Conservation (phyloP, 2,113 vertebrate genomes). For the Haemorhous mexicanus region DNA sequence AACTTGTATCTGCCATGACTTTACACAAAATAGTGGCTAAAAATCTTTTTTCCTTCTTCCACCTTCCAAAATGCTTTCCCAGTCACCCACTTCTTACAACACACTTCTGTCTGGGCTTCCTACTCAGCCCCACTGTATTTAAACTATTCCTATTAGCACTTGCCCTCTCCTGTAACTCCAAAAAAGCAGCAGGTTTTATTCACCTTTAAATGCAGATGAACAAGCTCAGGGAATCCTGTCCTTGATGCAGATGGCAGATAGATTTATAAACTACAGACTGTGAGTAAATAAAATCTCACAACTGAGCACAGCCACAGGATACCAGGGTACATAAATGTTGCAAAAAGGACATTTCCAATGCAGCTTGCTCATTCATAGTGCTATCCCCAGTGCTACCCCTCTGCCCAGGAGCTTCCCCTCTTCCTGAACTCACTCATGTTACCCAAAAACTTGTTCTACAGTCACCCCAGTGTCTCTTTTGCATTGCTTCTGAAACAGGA, state of each 20-base stretch:
- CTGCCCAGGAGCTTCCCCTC: not conserved
- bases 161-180: not conserved
- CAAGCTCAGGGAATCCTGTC: not conserved
- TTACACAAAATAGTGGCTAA: not conserved
- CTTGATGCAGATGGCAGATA: not conserved
- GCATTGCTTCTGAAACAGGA: not conserved
- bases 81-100: not conserved
- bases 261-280: not conserved
- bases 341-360: not conserved
- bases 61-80: not conserved
- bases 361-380: not conserved
- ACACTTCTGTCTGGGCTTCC: not conserved
- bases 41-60: not conserved
- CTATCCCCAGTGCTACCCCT: not conserved
- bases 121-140: not conserved
- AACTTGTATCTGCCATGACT: not conserved
- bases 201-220: not conserved
- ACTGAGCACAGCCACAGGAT: not conserved
- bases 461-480: no score
- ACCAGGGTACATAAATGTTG: accelerated
- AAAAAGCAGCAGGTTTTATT: not conserved
- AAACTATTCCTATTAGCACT: not conserved
- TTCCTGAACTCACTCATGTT: not conserved
- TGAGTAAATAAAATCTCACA: not conserved
- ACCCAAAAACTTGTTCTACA: not conserved